Percentiles rank a stretch among this genome's conserved stretches.
phyloP scores from a whole-genome alignment of 1,140 invertebrate genomes.

The Drosophila pruinosa region DNA sequence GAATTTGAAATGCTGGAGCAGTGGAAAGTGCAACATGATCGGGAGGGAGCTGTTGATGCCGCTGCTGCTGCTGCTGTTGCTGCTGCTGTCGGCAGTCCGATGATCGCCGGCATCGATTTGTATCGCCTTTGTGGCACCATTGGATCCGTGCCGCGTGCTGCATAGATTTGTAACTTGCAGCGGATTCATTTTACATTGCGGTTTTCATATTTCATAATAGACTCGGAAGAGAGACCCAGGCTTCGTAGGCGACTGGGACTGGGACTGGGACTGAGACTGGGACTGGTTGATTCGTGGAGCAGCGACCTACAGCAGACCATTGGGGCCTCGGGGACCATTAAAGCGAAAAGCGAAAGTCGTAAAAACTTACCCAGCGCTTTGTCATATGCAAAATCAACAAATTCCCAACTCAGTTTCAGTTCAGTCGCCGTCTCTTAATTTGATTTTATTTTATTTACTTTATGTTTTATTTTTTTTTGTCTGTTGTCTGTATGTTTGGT shows the following conservation, averaged over 20 bases:
- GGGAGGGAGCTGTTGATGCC: constrained; percentile 15
- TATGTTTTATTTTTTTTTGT: neutral
- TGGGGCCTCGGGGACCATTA: constrained; percentile 48
- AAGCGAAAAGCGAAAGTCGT: constrained; percentile 70
- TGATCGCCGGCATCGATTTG: constrained; percentile 76
- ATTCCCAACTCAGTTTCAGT: constrained; percentile 21
- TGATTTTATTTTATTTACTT: constrained; percentile 61
- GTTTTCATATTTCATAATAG: constrained; percentile 74
- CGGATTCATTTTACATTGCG: constrained; percentile 59
- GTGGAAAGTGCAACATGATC: constrained; percentile 76
- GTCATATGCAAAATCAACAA: constrained; percentile 75
- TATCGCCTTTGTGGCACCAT: constrained; percentile 59
- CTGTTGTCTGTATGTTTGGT: neutral
- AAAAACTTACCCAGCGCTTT: constrained; percentile 54
- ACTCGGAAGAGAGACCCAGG: constrained; percentile 6
- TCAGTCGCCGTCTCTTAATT: constrained; percentile 39
- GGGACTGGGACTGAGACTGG: constrained; percentile 10
- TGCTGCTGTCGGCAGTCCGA: constrained; percentile 22
- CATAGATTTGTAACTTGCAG: constrained; percentile 63
- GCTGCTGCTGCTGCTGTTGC: neutral
- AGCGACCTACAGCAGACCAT: constrained; percentile 70
- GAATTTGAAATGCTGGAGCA: constrained; percentile 54
- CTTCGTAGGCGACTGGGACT: constrained; percentile 1
- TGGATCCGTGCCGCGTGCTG: constrained; percentile 64
- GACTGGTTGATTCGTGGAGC: constrained; percentile 17